Percentiles rank a stretch among this genome's conserved stretches.
phyloP scores from a whole-genome alignment of 2,888 invertebrate genomes.

The Ennomos erosarius region DNA sequence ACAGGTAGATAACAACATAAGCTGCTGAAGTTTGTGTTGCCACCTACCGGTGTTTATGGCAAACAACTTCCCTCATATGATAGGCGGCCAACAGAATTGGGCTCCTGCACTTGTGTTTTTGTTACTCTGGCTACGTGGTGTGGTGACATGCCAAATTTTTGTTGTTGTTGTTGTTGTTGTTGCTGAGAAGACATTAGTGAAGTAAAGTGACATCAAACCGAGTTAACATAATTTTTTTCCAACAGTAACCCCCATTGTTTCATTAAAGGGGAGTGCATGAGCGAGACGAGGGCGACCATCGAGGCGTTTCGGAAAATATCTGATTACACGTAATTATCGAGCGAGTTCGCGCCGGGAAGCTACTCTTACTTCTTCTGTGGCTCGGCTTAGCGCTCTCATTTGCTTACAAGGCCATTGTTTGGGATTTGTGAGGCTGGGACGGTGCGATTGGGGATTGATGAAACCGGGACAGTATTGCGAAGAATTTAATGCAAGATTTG shows the following conservation, averaged over 20 bases:
- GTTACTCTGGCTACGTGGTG: too few relatives aligned
- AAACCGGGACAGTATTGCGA: constrained; percentile 23
- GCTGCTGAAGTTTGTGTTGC: too few relatives aligned
- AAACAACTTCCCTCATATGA: too few relatives aligned
- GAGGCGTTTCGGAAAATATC: constrained; percentile 81
- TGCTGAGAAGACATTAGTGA: not conserved
- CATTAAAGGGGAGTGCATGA: constrained; percentile 74
- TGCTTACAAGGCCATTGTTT: constrained; percentile 21
- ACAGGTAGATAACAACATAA: too few relatives aligned
- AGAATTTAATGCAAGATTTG: constrained; percentile 16
- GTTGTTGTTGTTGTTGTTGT: too few relatives aligned
- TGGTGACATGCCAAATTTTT: too few relatives aligned
- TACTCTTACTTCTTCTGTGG: constrained; percentile 16
- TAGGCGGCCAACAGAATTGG: too few relatives aligned
- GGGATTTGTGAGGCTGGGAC: constrained; percentile 19
- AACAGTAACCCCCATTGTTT: constrained; percentile 59
- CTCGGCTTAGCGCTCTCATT: constrained; percentile 14
- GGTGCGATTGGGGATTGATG: constrained; percentile 27
- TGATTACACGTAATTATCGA: constrained; percentile 84
- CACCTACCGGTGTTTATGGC: too few relatives aligned
- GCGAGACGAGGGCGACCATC: constrained; percentile 59
- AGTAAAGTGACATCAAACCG: constrained; percentile 8
- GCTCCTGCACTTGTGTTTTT: too few relatives aligned
- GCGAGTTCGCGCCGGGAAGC: constrained; percentile 50
- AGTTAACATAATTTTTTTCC: constrained; percentile 31